Evolutionary conservation across 2,888 invertebrate species (phyloP), one percentile per base, ranked within the genome.

Genomic region (Caenorhabditis doughertyi): DNA sequence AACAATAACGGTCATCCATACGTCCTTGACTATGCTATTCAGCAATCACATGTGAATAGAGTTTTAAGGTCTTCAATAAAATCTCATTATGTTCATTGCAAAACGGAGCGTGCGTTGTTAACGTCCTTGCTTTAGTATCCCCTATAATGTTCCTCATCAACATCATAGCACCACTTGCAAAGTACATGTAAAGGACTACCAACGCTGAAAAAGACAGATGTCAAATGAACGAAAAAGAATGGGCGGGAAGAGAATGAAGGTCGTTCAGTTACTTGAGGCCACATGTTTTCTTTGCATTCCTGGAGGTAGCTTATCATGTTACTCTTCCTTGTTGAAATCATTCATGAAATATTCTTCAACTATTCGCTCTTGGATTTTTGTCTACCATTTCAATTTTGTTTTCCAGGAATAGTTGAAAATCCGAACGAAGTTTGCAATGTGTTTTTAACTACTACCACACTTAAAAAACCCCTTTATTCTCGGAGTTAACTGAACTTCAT

Each of bases 151-250:
- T 9, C 39, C 11, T n/a, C 35, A 51, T 51, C 51, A 51, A 13
- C 23, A 49, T 51, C 21, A 32, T 55, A 35, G 44, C n/a, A 16
- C 21, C 58, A 16, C 32, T 21, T 13, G 25, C 32, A 18, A 53
- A 72, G 72, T 60, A 25, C 72, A 72, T 18, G 32, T 27, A 60
- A 72, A 72, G 72, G 72, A 72, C 72, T 72, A 72, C 72, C 35
- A 60, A 71, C 60, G 47, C 55, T 70, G 65, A 65, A 65, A 44
- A 35, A 65, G 65, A 65, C 35, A 51, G 65, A 51, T 65, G 65
- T 21, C 51, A 51, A n/a, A 1, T 51, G 21, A 32, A 65, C 51
- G 65, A 65, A 51, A 65, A 51, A 65, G 65, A 65, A 23, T 13
- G 51, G 51, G 25, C 51, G 16, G 35, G 35, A 25, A 25, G 9